Percentiles rank a stretch among this genome's conserved stretches.
These are phyloP conservation scores for Sebastolobus altivelis DNA, from an alignment of 2,797 vertebrate genomes.

Conservation along the genomic window DNA sequence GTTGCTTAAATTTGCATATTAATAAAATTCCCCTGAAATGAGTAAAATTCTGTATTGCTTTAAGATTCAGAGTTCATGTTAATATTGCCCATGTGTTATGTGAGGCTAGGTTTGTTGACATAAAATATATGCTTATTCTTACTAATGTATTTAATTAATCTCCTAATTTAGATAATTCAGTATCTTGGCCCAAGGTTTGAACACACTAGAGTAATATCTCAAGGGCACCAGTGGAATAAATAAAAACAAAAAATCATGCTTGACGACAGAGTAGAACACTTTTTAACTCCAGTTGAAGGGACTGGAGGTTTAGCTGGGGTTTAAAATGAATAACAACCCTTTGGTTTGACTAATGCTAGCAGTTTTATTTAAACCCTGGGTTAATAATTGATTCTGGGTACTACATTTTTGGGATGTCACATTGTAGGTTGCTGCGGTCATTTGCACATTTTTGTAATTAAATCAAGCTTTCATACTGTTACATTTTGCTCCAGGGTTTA, in stretches of 20 bases:
- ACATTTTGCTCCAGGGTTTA: neutral
- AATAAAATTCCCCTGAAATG: neutral
- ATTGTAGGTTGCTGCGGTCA: neutral
- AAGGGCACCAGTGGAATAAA: neutral
- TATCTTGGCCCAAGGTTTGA: neutral
- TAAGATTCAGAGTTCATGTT: slow-evolving; percentile 4
- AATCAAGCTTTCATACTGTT: neutral
- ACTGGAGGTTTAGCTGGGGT: neutral
- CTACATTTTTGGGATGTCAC: neutral
- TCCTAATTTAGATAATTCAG: slow-evolving; percentile 16
- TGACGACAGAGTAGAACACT: neutral
- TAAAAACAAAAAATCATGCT: neutral
- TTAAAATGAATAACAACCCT: neutral
- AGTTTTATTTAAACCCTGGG: neutral
- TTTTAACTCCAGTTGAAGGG: neutral
- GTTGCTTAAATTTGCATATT: slow-evolving; percentile 4
- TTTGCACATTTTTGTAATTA: neutral
- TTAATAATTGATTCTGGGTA: neutral
- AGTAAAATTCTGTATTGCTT: neutral
- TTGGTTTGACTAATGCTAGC: neutral
- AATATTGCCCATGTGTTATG: slow-evolving; percentile 4
- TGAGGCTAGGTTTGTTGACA: slow-evolving; percentile 23
- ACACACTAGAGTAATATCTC: slow-evolving; percentile 5
- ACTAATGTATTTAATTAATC: slow-evolving; percentile 39
- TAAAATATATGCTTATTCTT: slow-evolving; percentile 25